Evolutionary conservation across 2,797 vertebrate genomes (phyloP).

Genomic region (Caiman crocodilus): DNA sequence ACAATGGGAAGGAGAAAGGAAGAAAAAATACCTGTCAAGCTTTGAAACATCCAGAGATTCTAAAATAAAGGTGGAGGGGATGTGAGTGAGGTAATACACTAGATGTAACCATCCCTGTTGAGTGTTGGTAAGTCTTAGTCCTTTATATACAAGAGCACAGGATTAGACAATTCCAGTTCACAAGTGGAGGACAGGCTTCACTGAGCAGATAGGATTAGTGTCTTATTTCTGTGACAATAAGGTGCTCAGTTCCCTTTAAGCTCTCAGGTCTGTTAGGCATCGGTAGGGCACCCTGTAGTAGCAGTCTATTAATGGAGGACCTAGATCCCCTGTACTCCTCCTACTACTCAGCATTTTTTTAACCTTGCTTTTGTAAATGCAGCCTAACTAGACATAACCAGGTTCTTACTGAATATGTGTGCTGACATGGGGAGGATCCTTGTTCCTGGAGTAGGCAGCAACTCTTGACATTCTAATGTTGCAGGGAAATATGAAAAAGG

Average conservation of each 20-base stretch:
- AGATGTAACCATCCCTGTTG: neutral
- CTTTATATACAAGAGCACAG: neutral
- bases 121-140: neutral
- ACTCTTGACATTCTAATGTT: neutral
- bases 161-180: neutral
- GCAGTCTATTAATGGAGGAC: neutral
- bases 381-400: accelerated
- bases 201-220: accelerated
- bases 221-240: neutral
- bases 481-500: neutral
- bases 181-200: neutral
- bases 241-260: neutral
- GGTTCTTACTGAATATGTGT: neutral
- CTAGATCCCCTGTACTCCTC: neutral
- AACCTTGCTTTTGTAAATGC: neutral
- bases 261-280: neutral
- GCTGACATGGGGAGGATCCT: neutral
- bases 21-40: neutral
- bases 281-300: neutral
- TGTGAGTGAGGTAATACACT: neutral
- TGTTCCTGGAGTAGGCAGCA: neutral
- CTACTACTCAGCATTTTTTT: accelerated
- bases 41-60: neutral
- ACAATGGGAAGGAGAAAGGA: neutral
- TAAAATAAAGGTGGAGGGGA: too few relatives aligned